These are phyloP conservation scores for Sinocyclocheilus maitianheensis DNA, from an alignment of 2,113 vertebrate genomes.

Conservation along the genomic window DNA sequence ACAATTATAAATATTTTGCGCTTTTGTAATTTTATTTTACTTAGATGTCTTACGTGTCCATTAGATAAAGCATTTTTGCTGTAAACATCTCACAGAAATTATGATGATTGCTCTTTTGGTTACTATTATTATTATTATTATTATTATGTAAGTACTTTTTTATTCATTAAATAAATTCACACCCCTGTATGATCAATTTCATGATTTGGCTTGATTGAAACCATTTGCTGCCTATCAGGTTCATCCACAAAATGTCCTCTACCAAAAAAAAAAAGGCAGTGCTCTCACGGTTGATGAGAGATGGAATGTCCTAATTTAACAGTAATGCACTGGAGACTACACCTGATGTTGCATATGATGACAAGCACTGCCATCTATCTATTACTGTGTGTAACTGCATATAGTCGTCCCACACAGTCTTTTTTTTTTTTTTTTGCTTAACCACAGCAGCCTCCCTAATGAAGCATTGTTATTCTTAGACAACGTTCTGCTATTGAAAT, in stretches of 20 bases:
- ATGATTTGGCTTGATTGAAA: slow-evolving; percentile 16
- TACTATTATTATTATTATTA: background rate
- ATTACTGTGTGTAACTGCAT: slow-evolving; percentile 55
- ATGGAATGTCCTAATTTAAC: slow-evolving; percentile 31
- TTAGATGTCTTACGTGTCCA: background rate
- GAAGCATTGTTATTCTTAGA: background rate
- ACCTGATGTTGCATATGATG: slow-evolving; percentile 45
- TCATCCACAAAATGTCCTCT: slow-evolving; percentile 27
- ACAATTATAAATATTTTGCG: background rate
- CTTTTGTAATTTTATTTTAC: no score
- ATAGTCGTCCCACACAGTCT: background rate
- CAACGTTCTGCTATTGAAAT: background rate
- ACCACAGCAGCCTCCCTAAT: background rate
- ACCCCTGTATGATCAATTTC: background rate
- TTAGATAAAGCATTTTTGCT: no score
- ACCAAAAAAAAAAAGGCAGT: background rate
- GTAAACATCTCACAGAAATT: no score
- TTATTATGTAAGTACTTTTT: background rate
- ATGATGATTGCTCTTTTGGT: background rate
- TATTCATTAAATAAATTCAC: background rate
- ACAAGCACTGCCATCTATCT: slow-evolving; percentile 71
- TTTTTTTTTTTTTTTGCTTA: background rate
- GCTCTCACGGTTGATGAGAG: slow-evolving; percentile 22
- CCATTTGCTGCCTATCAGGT: background rate
- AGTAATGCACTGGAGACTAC: slow-evolving; percentile 6